Evolutionary conservation across 2,113 vertebrate species (phyloP), one percentile per base, ranked within the genome.

Genomic region (Calypte anna): DNA sequence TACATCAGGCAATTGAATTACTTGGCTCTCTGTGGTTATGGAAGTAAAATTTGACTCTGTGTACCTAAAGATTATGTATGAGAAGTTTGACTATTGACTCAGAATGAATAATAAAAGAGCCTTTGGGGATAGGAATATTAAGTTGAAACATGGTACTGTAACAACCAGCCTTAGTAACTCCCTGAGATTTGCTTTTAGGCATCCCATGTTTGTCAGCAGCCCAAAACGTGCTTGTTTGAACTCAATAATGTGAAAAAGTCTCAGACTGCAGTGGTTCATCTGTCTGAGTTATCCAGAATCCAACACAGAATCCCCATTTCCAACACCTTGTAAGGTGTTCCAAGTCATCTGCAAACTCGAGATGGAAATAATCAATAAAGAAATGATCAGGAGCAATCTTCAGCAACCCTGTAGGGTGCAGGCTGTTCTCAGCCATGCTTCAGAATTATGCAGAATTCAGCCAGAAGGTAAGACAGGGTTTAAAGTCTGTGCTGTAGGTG

Each of bases 401-500:
- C 10, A 20, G 44, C 40, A 2, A 5, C 2, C 30, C 27, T 12
- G 3, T 17, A 36, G 68, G 0, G 18, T 11, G 12, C 8, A 12
- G 62, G 11, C 7, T 10, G 5, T n/a, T 78, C 62, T 9, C n/a
- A 54, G 74, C 44, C 17, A 1, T 6, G 55, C 51, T 81, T 36
- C 15, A 2, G 25, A 14, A 40, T 14, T 1, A 31, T 10, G 77
- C 61, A 7, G 79, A 28, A 33, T 16, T 16, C 54, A 33, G 72
- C 24, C 74, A 15, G 6, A 2, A 40, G 82, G 5, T 79, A 10
- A 43, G 2, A 14, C 27, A 4, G 30, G 76, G 15, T 77, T 59
- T 75, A 6, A 36, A 43, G 57, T 14, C 76, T n/a, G 89, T 89
- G 8, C 95, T 92, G 92, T 84, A 96, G 94, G 96, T 84, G 94